Base-by-base conservation (phyloP, 2,888 invertebrate species). In the Pegoplata infirma region DNA sequence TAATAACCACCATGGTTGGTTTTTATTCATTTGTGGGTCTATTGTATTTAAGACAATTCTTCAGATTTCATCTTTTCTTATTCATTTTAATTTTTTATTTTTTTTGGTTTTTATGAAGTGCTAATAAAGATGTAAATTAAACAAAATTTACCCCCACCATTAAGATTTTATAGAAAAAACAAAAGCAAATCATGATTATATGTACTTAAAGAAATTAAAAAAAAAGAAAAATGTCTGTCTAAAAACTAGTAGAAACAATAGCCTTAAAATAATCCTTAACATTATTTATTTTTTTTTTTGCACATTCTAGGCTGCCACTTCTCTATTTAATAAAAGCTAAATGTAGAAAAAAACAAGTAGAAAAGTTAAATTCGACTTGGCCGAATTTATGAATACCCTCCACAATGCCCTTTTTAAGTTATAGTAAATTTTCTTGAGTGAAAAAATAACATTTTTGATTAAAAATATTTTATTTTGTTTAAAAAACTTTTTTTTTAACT, bases 61-160 rank as follows among this genome's bases (percentile, higher is more conserved):
- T 14, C n/a, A 25, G 17, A 16, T 4, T 21, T 28, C 6, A 5
- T 14, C 28, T 25, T 36, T 19, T 56, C 17, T 17, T 28, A 0
- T 51, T 51, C n/a, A 12, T 40, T 12, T n/a, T 3, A 10, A n/a
- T 32, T 17, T 56, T 28, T 40, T 14, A 5, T 21, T 36, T 14
- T 19, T n/a, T 40, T 59, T 69, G 8, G 40, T 53, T 69, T 59
- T 59, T 61, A 59, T 69, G 44, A 69, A 69, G 69, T 69, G 69
- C 53, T 61, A 59, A 69, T 69, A 69, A 69, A 69, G 59, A 23
- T 53, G 59, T 53, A 53, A 69, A 69, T 53, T 59, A 61, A 61
- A 61, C 17, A 59, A 16, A n/a, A 36, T 58, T 56, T 36, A 19
- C 36, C 36, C 36, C 7, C 6, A 4, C 19, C 12, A 16, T 56